These are phyloP conservation scores for Xenopus petersii DNA, from an alignment of 2,797 vertebrate species.

Conservation along the genomic window DNA sequence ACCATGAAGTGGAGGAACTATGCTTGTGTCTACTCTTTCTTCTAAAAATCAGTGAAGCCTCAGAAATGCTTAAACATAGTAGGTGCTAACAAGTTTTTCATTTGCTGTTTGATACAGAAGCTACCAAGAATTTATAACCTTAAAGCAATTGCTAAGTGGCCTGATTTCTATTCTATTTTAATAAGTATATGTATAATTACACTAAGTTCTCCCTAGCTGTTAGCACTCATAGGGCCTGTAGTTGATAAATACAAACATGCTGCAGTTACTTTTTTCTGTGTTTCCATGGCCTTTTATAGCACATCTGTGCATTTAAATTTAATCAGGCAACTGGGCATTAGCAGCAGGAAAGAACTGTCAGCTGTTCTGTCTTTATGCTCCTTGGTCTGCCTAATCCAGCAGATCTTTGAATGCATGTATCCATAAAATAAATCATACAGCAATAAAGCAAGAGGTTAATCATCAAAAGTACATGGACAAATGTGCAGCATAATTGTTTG, in stretches of 20 bases:
- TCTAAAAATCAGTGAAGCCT: too few species aligned
- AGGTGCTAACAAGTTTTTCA: too few species aligned
- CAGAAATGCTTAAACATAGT: too few species aligned
- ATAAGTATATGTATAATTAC: too few species aligned
- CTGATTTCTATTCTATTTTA: too few species aligned
- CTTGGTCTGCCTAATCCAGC: neutral
- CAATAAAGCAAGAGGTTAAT: neutral
- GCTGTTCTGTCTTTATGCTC: neutral
- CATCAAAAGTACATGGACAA: neutral
- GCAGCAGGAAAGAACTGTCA: neutral
- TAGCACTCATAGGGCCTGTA: too few species aligned
- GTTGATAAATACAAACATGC: neutral
- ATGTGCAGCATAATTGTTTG: neutral
- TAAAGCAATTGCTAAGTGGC: too few species aligned
- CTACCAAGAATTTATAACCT: too few species aligned
- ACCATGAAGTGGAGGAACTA: too few species aligned
- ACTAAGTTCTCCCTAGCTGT: too few species aligned
- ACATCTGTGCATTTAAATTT: neutral
- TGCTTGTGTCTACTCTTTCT: too few species aligned
- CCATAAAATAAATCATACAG: neutral
- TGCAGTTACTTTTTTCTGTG: neutral
- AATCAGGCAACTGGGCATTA: neutral
- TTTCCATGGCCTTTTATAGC: neutral
- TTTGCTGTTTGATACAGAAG: too few species aligned
- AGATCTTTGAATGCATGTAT: neutral